phyloP scores from a whole-genome alignment of 35 echinoderm and acorn worm species.

The Eucidaris tribuloides region DNA sequence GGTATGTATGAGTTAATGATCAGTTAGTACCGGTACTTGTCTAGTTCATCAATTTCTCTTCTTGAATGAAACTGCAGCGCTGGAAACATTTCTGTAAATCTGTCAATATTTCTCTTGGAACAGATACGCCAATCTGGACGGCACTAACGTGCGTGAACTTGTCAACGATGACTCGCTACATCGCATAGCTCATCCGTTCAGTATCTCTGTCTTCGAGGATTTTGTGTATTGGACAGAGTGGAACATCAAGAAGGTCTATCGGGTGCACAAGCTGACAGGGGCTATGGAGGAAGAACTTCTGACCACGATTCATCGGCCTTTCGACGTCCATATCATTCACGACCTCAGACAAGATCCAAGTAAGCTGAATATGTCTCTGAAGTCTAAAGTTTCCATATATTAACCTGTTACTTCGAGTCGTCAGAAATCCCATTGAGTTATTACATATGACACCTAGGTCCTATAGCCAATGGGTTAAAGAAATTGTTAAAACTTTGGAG shows the following conservation, averaged over 20 bases:
- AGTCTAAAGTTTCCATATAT: too few species aligned
- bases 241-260: constrained; percentile 63
- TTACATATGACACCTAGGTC: too few species aligned
- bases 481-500: too few species aligned
- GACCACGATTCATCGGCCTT: constrained; percentile 39
- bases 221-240: constrained; percentile 84
- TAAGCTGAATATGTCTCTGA: background rate
- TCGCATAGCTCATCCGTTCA: constrained; percentile 73
- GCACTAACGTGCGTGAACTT: constrained; percentile 44
- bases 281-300: background rate
- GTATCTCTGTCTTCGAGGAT: constrained; percentile 70
- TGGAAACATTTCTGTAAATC: background rate
- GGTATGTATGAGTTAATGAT: too few species aligned
- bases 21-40: too few species aligned
- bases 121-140: constrained; percentile 61
- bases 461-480: too few species aligned
- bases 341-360: constrained; percentile 35
- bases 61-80: too few species aligned
- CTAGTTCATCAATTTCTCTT: too few species aligned
- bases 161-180: constrained; percentile 38
- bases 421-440: too few species aligned
- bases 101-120: background rate
- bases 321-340: constrained; percentile 40
- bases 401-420: too few species aligned
- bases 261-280: constrained; percentile 63